A percentile compares a stretch with the other conserved stretches of the same genome.
Evolutionary conservation across 2,888 invertebrate genomes (phyloP).

Genomic region (Serripes groenlandicus): DNA sequence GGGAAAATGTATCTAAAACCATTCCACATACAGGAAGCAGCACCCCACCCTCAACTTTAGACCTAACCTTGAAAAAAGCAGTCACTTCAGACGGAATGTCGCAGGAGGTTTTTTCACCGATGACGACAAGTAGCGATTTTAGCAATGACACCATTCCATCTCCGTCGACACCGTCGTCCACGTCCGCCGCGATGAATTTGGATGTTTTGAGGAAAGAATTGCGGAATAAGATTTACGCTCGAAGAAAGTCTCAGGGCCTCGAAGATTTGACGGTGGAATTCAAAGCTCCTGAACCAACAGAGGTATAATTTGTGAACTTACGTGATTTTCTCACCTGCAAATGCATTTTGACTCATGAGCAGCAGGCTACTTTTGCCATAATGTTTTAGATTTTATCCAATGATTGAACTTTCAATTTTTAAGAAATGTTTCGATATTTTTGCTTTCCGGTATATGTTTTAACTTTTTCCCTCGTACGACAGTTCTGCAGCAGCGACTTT

Average conservation of each 20-base stretch:
- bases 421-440: too few species aligned
- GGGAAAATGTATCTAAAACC: neutral
- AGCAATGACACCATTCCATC: constrained; percentile 56
- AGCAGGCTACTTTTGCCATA: too few species aligned
- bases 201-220: constrained; percentile 57
- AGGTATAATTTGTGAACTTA: too few species aligned
- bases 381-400: too few species aligned
- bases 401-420: too few species aligned
- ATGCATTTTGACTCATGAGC: too few species aligned
- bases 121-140: constrained; percentile 52
- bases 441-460: too few species aligned
- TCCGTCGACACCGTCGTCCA: constrained; percentile 40
- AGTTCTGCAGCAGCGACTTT: too few species aligned
- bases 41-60: constrained; percentile 36
- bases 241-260: constrained; percentile 62
- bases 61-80: constrained; percentile 36
- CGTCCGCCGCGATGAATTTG: constrained; percentile 14
- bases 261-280: constrained; percentile 66
- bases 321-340: too few species aligned
- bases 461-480: too few species aligned
- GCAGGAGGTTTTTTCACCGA: constrained; percentile 16
- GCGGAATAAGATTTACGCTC: constrained; percentile 58
- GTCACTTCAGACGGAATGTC: neutral
- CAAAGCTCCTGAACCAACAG: constrained; percentile 60
- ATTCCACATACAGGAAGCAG: neutral